Conservation (phyloP, 2,888 invertebrate species). For the Synergus japonicus region DNA sequence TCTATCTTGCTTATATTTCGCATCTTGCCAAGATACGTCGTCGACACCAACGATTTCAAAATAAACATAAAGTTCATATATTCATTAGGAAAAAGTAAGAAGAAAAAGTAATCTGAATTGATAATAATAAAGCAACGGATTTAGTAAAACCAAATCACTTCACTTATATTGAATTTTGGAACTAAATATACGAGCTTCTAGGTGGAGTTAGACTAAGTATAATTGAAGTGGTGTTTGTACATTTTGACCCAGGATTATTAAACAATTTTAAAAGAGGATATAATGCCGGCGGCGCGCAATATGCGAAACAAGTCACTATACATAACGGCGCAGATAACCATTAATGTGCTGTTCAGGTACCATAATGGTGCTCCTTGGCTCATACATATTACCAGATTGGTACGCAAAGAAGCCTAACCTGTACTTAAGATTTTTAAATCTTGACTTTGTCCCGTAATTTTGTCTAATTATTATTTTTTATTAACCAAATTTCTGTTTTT, state of each 20-base stretch:
- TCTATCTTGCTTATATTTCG: constrained; percentile 24
- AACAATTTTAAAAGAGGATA: background rate
- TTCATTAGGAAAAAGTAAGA: background rate
- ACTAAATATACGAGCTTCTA: background rate
- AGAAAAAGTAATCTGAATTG: background rate
- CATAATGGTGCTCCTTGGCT: constrained; percentile 1
- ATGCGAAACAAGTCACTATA: constrained; percentile 2
- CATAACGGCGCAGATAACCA: background rate
- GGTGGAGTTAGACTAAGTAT: background rate
- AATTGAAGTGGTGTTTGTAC: background rate
- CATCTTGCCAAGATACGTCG: background rate
- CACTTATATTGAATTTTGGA: background rate
- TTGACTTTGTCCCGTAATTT: constrained; percentile 1
- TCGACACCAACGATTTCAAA: background rate
- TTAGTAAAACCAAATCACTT: background rate
- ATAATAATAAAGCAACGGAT: background rate
- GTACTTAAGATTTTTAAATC: background rate
- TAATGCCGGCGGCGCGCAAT: background rate
- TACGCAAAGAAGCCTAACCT: constrained; percentile 11
- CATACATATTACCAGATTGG: constrained; percentile 17
- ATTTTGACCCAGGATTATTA: background rate
- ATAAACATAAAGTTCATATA: constrained; percentile 9
- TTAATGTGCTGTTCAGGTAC: background rate
- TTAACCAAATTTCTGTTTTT: background rate
- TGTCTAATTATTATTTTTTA: constrained; percentile 4